These are phyloP conservation scores for Rallus limicola DNA, from an alignment of 2,113 vertebrate species.

Conservation along the genomic window DNA sequence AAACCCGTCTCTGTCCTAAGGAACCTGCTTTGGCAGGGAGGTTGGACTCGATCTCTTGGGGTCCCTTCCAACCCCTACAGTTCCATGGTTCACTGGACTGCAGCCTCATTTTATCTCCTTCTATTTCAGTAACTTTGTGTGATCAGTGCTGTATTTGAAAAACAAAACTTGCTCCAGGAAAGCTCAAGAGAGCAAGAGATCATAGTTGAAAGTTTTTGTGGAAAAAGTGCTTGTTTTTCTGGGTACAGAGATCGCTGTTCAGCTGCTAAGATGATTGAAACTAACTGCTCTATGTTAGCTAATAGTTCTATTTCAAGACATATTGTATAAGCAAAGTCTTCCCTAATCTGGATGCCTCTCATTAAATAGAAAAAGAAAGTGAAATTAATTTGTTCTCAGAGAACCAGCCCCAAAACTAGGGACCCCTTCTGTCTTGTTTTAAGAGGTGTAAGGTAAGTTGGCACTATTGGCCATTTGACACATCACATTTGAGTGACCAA, in stretches of 20 bases:
- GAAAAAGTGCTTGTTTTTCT: background rate
- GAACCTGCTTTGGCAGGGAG: too few species aligned
- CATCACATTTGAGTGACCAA: background rate
- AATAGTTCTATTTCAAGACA: background rate
- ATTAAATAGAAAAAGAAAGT: background rate
- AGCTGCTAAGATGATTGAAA: background rate
- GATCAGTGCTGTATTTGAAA: background rate
- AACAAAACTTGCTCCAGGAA: background rate
- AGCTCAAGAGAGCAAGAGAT: background rate
- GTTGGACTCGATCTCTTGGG: too few species aligned
- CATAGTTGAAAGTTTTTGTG: background rate
- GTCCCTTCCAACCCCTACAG: too few species aligned
- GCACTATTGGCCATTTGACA: background rate
- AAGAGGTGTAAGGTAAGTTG: background rate
- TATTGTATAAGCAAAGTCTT: background rate
- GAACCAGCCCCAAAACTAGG: background rate
- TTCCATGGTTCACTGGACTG: background rate
- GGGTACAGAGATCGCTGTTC: background rate
- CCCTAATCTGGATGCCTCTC: background rate
- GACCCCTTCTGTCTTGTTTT: background rate
- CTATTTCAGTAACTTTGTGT: background rate
- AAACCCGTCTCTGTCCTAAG: too few species aligned
- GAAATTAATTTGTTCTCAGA: background rate
- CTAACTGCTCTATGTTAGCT: background rate
- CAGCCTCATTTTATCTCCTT: background rate